These are phyloP conservation scores for Australoheros scitulus DNA, from an alignment of 2,113 vertebrate species.

Conservation along the genomic window DNA sequence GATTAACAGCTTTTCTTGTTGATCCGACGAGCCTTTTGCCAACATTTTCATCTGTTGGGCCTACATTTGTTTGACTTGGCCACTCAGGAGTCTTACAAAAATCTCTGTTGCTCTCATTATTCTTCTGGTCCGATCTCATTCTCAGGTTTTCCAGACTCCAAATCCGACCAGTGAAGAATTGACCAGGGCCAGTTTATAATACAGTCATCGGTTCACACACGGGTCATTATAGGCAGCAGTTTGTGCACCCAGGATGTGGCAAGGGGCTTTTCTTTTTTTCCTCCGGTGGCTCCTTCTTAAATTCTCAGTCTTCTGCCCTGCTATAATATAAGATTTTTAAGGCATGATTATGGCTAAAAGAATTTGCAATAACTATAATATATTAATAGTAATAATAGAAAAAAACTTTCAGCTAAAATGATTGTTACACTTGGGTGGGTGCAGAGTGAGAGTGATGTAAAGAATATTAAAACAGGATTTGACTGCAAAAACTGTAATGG, in stretches of 20 bases:
- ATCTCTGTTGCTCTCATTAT: slow-evolving; percentile 30
- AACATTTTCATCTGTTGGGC: slow-evolving; percentile 13
- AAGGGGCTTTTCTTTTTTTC: not conserved
- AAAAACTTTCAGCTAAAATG: too few species aligned
- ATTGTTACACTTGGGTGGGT: too few species aligned
- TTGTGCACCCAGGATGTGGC: slow-evolving; percentile 1
- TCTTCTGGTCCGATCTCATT: slow-evolving; percentile 32
- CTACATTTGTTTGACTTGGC: slow-evolving; percentile 25
- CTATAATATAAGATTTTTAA: not conserved
- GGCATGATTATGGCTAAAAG: not conserved
- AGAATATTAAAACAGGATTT: too few species aligned
- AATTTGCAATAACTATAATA: not conserved
- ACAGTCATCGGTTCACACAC: slow-evolving; percentile 21
- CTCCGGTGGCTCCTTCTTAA: not conserved
- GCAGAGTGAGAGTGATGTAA: too few species aligned
- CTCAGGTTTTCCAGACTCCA: slow-evolving; percentile 51
- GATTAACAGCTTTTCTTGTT: slow-evolving; percentile 22
- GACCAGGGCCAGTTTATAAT: not conserved
- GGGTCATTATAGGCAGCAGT: slow-evolving; percentile 12
- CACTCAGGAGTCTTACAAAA: slow-evolving; percentile 16
- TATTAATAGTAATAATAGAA: too few species aligned
- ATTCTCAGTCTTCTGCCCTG: not conserved
- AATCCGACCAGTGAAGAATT: slow-evolving; percentile 14
- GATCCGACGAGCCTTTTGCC: not conserved
- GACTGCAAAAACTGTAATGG: not conserved